Conservation (phyloP, 2,113 vertebrate species). For the Oreotrochilus melanogaster region DNA sequence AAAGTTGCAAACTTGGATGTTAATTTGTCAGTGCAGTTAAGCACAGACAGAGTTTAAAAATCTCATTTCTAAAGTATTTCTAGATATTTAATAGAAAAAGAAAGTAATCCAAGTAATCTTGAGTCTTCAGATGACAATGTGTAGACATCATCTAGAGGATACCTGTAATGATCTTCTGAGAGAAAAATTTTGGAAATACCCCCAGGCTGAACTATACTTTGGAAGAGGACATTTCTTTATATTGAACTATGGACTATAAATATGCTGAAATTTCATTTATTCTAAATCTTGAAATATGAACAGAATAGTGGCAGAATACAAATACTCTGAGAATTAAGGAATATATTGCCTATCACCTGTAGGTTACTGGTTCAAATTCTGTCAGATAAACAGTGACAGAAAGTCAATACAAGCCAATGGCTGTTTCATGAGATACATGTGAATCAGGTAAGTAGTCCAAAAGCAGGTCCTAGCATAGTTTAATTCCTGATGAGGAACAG, state of each 20-base stretch:
- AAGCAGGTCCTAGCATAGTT: not conserved
- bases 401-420: not conserved
- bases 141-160: not conserved
- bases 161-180: not conserved
- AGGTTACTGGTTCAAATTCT: slow-evolving; percentile 41
- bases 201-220: not conserved
- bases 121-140: not conserved
- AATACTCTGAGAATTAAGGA: not conserved
- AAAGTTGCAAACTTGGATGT: not conserved
- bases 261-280: not conserved
- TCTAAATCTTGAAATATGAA: not conserved
- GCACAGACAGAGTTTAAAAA: not conserved
- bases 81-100: not conserved
- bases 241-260: not conserved
- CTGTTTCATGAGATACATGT: not conserved
- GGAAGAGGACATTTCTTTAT: not conserved
- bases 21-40: not conserved
- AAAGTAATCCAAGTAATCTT: not conserved
- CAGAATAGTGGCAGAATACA: not conserved
- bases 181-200: not conserved
- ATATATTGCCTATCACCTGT: slow-evolving; percentile 24
- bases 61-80: slow-evolving; percentile 6
- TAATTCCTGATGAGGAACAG: slow-evolving; percentile 29
- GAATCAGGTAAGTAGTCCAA: not conserved
- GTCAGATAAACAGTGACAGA: slow-evolving; percentile 7